These are phyloP conservation scores for Ethmia dodecea DNA, from an alignment of 2,888 invertebrate species.

Conservation along the genomic window DNA sequence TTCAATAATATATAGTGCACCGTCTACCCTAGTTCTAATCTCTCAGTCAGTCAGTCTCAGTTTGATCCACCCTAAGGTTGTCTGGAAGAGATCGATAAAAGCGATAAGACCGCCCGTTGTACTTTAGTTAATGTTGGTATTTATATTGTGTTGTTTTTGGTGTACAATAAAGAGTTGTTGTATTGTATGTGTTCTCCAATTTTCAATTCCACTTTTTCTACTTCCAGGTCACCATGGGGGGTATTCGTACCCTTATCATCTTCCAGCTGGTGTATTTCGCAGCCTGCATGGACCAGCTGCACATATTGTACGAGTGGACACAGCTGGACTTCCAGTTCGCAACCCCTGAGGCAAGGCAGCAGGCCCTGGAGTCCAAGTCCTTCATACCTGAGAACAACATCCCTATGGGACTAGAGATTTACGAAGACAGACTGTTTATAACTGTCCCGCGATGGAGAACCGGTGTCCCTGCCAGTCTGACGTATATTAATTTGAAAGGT, in stretches of 20 bases:
- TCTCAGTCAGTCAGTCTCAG: no score
- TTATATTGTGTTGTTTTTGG: no score
- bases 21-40: no score
- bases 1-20: no score
- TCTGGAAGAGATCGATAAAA: no score
- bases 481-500: slow-evolving; percentile 85
- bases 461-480: slow-evolving; percentile 86
- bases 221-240: slow-evolving; percentile 49
- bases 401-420: slow-evolving; percentile 86
- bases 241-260: slow-evolving; percentile 46
- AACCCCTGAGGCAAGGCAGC: slow-evolving; percentile 69
- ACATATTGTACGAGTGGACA: slow-evolving; percentile 85
- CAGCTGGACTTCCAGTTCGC: slow-evolving; percentile 84
- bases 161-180: no score
- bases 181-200: no score
- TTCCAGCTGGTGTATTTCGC: slow-evolving; percentile 51
- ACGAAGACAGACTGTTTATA: slow-evolving; percentile 81
- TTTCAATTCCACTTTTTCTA: no score
- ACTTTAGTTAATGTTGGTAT: no score
- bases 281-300: slow-evolving; percentile 80
- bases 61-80: no score
- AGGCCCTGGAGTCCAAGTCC: slow-evolving; percentile 68
- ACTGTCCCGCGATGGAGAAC: slow-evolving; percentile 86
- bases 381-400: slow-evolving; percentile 85
- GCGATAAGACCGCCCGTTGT: no score